Percentiles rank a stretch among this genome's conserved stretches.
phyloP scores from a whole-genome alignment of 2,113 vertebrate genomes.

The Atlantisia rogersi region DNA sequence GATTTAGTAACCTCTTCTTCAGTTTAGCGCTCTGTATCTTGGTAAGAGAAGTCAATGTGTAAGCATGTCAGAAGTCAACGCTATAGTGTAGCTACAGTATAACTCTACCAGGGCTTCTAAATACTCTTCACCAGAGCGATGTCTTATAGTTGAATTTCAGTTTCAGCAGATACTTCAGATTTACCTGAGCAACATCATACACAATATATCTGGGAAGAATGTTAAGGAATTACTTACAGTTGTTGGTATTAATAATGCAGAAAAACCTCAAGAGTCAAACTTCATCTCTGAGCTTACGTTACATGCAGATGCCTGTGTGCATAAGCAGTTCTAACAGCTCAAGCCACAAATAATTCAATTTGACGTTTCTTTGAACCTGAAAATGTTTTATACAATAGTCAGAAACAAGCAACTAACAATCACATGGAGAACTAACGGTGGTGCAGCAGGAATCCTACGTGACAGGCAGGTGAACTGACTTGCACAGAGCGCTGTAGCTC shows the following conservation, averaged over 20 bases:
- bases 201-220: slow-evolving; percentile 89
- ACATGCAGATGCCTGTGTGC: neutral
- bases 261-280: neutral
- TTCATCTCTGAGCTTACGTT: neutral
- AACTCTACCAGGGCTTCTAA: slow-evolving; percentile 52
- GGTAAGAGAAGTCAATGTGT: neutral
- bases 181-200: slow-evolving; percentile 94
- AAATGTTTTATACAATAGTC: neutral
- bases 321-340: neutral
- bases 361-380: neutral
- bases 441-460: neutral
- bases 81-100: slow-evolving; percentile 62
- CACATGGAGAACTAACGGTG: neutral
- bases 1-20: slow-evolving; percentile 51
- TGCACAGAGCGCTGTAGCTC: rapidly evolving
- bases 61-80: slow-evolving; percentile 41
- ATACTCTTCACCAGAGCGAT: slow-evolving; percentile 88
- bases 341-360: neutral
- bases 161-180: slow-evolving; percentile 97
- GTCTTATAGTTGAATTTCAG: slow-evolving; percentile 96
- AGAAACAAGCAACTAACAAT: neutral
- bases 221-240: slow-evolving; percentile 48
- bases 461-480: neutral
- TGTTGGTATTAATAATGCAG: neutral
- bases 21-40: slow-evolving; percentile 39